Evolutionary conservation across 2,113 vertebrate species (phyloP).

Genomic region (Dasyornis broadbenti): DNA sequence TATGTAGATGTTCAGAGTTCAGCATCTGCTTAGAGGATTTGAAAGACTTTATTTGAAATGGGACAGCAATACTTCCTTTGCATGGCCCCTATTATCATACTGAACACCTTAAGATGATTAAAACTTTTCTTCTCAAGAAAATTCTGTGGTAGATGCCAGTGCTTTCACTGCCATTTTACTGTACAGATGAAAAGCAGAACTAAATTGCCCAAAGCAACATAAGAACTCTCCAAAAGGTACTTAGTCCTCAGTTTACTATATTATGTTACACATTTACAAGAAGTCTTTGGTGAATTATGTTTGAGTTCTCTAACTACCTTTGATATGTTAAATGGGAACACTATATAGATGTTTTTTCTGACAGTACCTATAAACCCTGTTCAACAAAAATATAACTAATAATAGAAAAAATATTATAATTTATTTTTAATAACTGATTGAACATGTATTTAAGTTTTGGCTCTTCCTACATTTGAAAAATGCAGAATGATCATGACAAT

Average conservation of each 20-base stretch:
- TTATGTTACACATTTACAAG: neutral
- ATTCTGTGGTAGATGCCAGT: neutral
- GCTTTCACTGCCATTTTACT: neutral
- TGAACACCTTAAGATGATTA: neutral
- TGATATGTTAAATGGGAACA: neutral
- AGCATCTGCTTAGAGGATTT: neutral
- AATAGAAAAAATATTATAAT: neutral
- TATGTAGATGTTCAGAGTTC: neutral
- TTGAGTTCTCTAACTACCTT: neutral
- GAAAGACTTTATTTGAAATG: neutral
- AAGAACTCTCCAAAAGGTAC: neutral
- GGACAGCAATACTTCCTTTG: neutral
- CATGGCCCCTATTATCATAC: neutral
- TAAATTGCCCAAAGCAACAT: neutral
- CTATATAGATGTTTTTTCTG: neutral
- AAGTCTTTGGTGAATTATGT: neutral
- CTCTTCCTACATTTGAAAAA: neutral
- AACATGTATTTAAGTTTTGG: neutral
- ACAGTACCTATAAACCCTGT: neutral
- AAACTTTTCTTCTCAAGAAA: neutral
- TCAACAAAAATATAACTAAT: neutral
- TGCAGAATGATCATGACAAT: neutral
- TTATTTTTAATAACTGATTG: neutral
- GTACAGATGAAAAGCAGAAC: neutral
- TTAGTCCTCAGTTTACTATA: neutral